These are phyloP conservation scores for Podocnemis expansa DNA, from an alignment of 2,113 vertebrate genomes.

Conservation along the genomic window DNA sequence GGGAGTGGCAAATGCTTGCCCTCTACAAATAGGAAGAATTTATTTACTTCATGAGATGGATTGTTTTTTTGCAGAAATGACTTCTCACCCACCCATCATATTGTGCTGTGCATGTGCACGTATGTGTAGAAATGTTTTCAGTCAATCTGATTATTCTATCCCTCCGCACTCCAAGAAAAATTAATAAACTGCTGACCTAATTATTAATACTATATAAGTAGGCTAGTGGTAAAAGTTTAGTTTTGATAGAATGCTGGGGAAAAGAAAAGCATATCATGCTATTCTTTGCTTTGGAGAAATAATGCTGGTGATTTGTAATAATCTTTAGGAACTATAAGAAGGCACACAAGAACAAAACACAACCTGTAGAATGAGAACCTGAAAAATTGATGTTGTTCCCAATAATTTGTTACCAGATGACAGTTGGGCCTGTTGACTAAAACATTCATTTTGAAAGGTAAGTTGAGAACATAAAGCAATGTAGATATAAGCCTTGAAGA, in stretches of 20 bases:
- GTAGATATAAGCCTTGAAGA: constrained; percentile 36
- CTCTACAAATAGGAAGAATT: background rate
- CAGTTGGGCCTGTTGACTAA: constrained; percentile 63
- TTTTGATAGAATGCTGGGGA: background rate
- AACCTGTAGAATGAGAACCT: constrained; percentile 26
- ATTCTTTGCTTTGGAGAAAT: background rate
- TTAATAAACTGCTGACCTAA: background rate
- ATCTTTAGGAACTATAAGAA: background rate
- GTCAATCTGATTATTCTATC: background rate
- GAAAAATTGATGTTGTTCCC: constrained; percentile 46
- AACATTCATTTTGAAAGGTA: constrained; percentile 70
- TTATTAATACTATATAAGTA: background rate
- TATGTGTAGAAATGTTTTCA: background rate
- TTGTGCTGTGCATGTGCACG: rapidly evolving
- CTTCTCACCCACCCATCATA: rapidly evolving
- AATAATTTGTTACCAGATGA: constrained; percentile 68
- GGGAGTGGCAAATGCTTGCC: background rate
- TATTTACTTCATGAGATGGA: background rate
- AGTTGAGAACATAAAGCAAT: constrained; percentile 38
- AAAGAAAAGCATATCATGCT: background rate
- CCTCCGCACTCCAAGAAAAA: background rate
- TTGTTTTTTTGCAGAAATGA: background rate
- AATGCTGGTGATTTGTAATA: background rate
- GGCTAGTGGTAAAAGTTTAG: background rate
- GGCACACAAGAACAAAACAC: constrained; percentile 21